Percentiles rank a stretch among this genome's conserved stretches.
Conservation (phyloP, 2,113 vertebrate species). For the Thunnus maccoyii region DNA sequence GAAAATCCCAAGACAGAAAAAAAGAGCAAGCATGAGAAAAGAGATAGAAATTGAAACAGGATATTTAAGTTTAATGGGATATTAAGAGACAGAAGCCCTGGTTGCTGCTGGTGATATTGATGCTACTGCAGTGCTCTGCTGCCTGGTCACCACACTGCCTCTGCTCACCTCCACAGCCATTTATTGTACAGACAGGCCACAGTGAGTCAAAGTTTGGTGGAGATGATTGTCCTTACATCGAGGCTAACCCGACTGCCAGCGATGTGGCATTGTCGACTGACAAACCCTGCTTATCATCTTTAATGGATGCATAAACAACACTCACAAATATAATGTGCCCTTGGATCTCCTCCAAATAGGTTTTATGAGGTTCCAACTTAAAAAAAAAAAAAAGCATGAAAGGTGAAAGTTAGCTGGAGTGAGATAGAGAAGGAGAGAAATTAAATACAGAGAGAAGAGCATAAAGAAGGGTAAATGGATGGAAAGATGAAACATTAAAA, state of each 20-base stretch:
- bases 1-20: constrained; percentile 3
- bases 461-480: neutral
- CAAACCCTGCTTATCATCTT: constrained; percentile 28
- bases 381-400: neutral
- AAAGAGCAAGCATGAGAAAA: neutral
- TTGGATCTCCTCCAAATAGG: neutral
- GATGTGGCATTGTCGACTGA: constrained; percentile 10
- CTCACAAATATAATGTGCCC: neutral
- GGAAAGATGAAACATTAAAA: constrained; percentile 1
- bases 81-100: constrained; percentile 26
- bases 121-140: constrained; percentile 56
- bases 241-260: constrained; percentile 13
- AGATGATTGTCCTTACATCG: constrained; percentile 31
- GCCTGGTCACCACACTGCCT: constrained; percentile 15
- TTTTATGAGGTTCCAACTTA: constrained; percentile 24
- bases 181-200: constrained; percentile 43
- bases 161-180: constrained; percentile 30
- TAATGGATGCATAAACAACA: constrained; percentile 30
- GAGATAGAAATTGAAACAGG: neutral
- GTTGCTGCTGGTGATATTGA: constrained; percentile 60
- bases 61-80: constrained; percentile 44
- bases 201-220: constrained; percentile 47
- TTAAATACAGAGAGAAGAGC: neutral
- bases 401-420: neutral
- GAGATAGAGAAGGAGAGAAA: neutral